phyloP scores from a whole-genome alignment of 2,113 vertebrate genomes.

The Globicephala melas region DNA sequence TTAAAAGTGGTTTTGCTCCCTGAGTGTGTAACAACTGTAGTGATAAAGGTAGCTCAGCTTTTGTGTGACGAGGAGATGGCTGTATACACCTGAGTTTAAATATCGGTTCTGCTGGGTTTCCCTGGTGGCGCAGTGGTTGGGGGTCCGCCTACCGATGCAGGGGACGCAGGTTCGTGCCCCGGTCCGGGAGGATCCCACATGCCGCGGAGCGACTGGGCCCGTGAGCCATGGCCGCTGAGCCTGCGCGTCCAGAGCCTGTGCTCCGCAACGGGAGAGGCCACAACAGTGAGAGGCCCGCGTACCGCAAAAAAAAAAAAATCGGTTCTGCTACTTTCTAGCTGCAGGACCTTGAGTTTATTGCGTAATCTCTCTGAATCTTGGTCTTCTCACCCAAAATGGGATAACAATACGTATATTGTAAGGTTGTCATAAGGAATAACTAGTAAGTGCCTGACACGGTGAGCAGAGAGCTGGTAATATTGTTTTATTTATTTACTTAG shows the following conservation, averaged over 20 bases:
- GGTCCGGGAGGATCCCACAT: too few relatives aligned
- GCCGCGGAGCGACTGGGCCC: too few relatives aligned
- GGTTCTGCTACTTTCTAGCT: background rate
- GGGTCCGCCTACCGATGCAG: too few relatives aligned
- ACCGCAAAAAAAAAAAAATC: background rate
- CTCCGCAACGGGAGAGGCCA: too few relatives aligned
- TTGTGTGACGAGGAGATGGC: background rate
- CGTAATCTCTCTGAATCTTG: background rate
- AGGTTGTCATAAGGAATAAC: background rate
- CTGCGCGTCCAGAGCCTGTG: too few relatives aligned
- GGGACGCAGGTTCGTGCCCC: too few relatives aligned
- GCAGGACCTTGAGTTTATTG: background rate
- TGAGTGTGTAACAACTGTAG: background rate
- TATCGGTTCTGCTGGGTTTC: background rate
- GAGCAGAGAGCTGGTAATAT: background rate
- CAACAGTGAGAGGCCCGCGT: too few relatives aligned
- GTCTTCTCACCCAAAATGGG: background rate
- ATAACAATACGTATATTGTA: background rate
- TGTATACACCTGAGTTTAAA: background rate
- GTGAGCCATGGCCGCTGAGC: too few relatives aligned
- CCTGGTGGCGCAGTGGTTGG: too few relatives aligned
- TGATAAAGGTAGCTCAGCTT: background rate
- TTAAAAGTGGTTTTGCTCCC: slow-evolving; percentile 36
- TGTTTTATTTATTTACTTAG: background rate
- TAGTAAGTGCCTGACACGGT: background rate